phyloP scores from a whole-genome alignment of 1,140 invertebrate species.

The Samia ricini region DNA sequence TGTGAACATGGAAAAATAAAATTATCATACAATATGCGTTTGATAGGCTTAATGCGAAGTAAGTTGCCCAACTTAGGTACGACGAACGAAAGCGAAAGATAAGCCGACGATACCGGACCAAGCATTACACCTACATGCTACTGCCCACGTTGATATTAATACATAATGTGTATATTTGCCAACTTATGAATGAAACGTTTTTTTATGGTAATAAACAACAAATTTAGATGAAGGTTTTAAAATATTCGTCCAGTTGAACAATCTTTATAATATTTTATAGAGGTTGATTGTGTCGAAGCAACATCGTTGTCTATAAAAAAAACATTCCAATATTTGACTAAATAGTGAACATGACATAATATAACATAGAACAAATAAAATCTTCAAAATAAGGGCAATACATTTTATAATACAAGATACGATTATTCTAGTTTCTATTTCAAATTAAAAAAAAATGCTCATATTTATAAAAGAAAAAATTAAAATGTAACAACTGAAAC shows the following conservation, averaged over 20 bases:
- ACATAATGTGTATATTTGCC: not conserved
- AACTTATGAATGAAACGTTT: not conserved
- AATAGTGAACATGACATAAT: no score
- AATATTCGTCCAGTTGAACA: not conserved
- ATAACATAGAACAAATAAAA: no score
- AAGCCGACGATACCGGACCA: not conserved
- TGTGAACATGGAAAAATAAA: not conserved
- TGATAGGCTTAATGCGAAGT: conserved; percentile 3
- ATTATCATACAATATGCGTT: conserved; percentile 7
- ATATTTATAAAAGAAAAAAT: no score
- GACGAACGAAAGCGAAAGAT: not conserved
- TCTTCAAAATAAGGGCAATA: no score
- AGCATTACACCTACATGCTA: conserved; percentile 2
- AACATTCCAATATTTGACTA: no score
- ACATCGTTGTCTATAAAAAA: no score
- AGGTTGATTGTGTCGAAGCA: no score
- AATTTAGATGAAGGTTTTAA: not conserved
- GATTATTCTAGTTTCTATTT: no score
- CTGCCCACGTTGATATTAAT: conserved; percentile 5
- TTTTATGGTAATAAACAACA: not conserved
- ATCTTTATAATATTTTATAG: no score
- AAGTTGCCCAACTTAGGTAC: conserved; percentile 2
- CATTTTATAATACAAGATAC: no score
- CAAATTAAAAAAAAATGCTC: no score
- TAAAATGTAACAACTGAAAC: no score